phyloP scores from a whole-genome alignment of 2,888 invertebrate species.

The Agriotes lineatus region DNA sequence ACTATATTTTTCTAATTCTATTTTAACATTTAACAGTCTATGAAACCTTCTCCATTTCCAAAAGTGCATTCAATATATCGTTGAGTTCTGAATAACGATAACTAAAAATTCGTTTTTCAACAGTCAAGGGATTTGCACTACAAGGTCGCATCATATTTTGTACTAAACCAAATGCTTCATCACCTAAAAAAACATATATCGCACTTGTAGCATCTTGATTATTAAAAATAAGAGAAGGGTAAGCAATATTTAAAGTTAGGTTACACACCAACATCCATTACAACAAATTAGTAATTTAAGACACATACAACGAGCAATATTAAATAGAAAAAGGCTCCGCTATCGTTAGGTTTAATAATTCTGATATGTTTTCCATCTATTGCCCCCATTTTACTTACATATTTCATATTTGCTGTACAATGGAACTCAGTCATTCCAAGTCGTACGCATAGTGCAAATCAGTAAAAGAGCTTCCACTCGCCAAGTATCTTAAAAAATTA shows the following conservation, averaged over 20 bases:
- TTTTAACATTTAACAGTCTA: background rate
- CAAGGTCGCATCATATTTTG: background rate
- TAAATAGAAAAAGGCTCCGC: background rate
- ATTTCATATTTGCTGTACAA: too few species aligned
- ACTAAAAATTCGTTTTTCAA: too few species aligned
- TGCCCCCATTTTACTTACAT: too few species aligned
- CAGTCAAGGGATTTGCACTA: background rate
- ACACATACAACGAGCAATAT: too few species aligned
- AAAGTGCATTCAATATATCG: background rate
- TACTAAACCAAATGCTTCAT: too few species aligned
- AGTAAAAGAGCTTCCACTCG: background rate
- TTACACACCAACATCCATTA: background rate
- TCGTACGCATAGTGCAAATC: background rate
- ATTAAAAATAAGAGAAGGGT: background rate
- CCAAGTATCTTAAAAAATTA: background rate
- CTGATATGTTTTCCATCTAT: too few species aligned
- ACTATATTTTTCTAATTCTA: background rate
- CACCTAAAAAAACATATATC: too few species aligned
- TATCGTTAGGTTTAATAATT: background rate
- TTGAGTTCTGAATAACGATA: too few species aligned
- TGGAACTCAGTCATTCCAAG: background rate
- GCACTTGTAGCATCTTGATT: background rate
- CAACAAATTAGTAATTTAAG: background rate
- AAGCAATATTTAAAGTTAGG: background rate
- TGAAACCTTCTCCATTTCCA: background rate